Percentiles rank a stretch among this genome's conserved stretches.
These are phyloP conservation scores for Amphilophus citrinellus DNA, from an alignment of 2,113 vertebrate genomes.

Conservation along the genomic window DNA sequence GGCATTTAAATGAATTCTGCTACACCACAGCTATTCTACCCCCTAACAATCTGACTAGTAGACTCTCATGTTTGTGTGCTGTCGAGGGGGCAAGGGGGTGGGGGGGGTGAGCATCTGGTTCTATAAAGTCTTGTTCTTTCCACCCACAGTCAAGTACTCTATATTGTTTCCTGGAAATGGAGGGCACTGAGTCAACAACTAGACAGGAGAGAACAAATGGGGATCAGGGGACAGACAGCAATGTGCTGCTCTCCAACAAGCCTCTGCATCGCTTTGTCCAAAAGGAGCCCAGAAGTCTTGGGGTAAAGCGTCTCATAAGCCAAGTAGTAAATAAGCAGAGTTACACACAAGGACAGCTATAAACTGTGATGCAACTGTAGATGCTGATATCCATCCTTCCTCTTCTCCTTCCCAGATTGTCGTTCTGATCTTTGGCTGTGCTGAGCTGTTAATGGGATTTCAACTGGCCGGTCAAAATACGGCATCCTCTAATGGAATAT, in stretches of 20 bases:
- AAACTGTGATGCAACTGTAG: neutral
- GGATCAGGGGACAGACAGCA: conserved; percentile 11
- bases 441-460: conserved; percentile 67
- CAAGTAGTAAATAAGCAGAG: neutral
- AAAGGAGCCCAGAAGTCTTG: conserved; percentile 61
- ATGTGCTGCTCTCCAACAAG: conserved; percentile 33
- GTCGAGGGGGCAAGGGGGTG: neutral
- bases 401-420: conserved; percentile 51
- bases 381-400: neutral
- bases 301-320: conserved; percentile 53
- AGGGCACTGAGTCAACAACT: conserved; percentile 30
- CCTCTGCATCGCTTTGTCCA: conserved; percentile 71
- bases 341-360: fast-evolving
- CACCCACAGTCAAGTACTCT: neutral
- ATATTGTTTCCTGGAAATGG: conserved; percentile 40
- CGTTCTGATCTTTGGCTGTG: conserved; percentile 66
- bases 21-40: neutral
- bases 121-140: neutral
- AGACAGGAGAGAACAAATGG: neutral
- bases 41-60: neutral
- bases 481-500: fast-evolving
- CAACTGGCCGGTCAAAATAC: fast-evolving
- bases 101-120: neutral
- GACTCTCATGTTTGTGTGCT: neutral
- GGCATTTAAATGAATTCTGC: neutral